These are phyloP conservation scores for Scaptomyza flava DNA, from an alignment of 2,888 invertebrate species.

Conservation along the genomic window DNA sequence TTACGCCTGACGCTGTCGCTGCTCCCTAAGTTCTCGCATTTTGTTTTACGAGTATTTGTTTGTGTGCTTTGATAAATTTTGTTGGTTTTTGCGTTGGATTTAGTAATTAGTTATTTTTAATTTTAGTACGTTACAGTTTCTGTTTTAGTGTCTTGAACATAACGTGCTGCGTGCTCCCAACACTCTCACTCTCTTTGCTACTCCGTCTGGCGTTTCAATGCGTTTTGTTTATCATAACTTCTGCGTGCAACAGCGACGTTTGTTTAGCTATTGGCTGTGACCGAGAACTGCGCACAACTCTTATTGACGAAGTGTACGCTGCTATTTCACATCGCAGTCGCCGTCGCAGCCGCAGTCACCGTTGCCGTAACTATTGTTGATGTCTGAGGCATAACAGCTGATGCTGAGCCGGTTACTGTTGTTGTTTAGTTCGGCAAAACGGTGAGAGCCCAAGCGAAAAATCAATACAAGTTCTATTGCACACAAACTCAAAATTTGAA, in stretches of 20 bases:
- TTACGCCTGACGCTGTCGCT: slow-evolving; percentile 46
- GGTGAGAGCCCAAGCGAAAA: slow-evolving; percentile 24
- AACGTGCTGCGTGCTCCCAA: neutral
- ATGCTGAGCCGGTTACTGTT: slow-evolving; percentile 48
- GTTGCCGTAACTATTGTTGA: slow-evolving; percentile 12
- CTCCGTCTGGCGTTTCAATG: slow-evolving; percentile 1
- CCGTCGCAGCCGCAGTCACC: slow-evolving; percentile 7
- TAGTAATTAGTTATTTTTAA: slow-evolving; percentile 4
- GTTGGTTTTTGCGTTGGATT: slow-evolving; percentile 19
- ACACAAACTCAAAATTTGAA: slow-evolving; percentile 11
- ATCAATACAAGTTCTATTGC: slow-evolving; percentile 40
- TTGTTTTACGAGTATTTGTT: slow-evolving; percentile 33
- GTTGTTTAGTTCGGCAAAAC: slow-evolving; percentile 29
- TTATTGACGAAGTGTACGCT: slow-evolving; percentile 51
- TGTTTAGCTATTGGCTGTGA: slow-evolving; percentile 50
- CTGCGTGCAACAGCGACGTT: slow-evolving; percentile 40
- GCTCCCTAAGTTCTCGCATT: slow-evolving; percentile 55
- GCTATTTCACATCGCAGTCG: slow-evolving; percentile 18
- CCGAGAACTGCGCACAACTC: slow-evolving; percentile 56
- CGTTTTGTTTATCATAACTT: slow-evolving; percentile 16
- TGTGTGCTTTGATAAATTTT: slow-evolving; percentile 26
- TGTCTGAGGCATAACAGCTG: slow-evolving; percentile 45
- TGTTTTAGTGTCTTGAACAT: slow-evolving; percentile 50
- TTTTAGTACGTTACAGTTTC: slow-evolving; percentile 59
- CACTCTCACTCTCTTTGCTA: neutral